A percentile compares a stretch with the other conserved stretches of the same genome.
These are phyloP conservation scores for Drosophila obscura DNA, from an alignment of 1,140 invertebrate species.

Conservation along the genomic window DNA sequence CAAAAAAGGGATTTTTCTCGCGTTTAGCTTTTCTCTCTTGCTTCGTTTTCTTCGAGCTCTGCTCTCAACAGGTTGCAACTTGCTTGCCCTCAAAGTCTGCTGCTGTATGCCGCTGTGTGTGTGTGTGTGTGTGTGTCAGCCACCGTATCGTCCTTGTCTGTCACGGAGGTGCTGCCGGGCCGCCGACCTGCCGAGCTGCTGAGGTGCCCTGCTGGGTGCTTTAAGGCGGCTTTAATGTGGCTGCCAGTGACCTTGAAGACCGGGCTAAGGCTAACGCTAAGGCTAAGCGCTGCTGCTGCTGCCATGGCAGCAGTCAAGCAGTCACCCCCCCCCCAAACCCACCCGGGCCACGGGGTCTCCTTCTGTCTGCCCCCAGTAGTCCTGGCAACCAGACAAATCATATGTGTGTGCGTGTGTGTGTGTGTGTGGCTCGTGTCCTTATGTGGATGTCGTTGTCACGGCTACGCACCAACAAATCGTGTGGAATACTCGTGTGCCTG, in stretches of 20 bases:
- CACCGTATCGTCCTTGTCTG: constrained; percentile 4
- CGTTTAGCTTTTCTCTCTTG: constrained; percentile 59
- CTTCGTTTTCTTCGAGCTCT: not conserved
- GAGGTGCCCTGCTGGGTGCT: constrained; percentile 19
- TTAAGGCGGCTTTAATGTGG: constrained; percentile 31
- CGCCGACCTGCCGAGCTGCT: too few species aligned
- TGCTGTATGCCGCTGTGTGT: not conserved
- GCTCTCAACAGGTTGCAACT: constrained; percentile 67
- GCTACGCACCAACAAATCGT: constrained; percentile 1
- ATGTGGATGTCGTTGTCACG: constrained; percentile 7
- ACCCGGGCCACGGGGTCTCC: not conserved
- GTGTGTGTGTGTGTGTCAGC: constrained; percentile 13
- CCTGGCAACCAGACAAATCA: constrained; percentile 52
- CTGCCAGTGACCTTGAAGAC: constrained; percentile 60
- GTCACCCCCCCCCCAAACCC: not conserved
- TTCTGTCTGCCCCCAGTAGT: constrained; percentile 27
- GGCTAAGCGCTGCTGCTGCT: constrained; percentile 59
- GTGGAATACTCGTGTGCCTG: not conserved
- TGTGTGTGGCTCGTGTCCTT: constrained; percentile 21
- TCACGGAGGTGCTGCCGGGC: not conserved
- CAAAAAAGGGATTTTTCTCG: constrained; percentile 61
- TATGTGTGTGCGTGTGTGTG: constrained; percentile 15
- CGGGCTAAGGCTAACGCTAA: constrained; percentile 67
- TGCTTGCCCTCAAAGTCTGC: too few species aligned
- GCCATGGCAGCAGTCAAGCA: constrained; percentile 63